Conservation (phyloP, 2,888 invertebrate genomes). For the Xestia sexstrigata region DNA sequence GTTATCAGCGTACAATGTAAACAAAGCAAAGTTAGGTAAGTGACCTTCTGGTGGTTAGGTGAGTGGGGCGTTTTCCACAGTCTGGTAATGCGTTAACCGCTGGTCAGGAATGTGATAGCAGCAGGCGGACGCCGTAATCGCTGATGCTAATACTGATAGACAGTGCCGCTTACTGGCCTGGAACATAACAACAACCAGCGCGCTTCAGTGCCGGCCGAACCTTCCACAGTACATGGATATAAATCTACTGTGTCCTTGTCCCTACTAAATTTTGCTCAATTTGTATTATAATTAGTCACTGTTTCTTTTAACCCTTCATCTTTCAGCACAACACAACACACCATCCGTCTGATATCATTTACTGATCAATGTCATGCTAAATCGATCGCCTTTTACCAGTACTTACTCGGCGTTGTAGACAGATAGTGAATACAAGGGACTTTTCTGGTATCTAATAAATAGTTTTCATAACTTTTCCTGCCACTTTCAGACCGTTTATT, state of each 20-base stretch:
- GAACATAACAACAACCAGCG: neutral
- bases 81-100: slow-evolving; percentile 26
- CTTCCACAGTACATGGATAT: neutral
- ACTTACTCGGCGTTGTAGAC: neutral
- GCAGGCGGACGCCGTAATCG: neutral
- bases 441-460: neutral
- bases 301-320: neutral
- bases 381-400: neutral
- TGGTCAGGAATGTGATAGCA: slow-evolving; percentile 8
- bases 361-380: neutral
- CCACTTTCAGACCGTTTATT: too few species aligned
- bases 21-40: slow-evolving; percentile 5
- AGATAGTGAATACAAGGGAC: neutral
- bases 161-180: neutral
- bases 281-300: neutral
- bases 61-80: neutral
- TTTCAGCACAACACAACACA: neutral
- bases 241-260: neutral
- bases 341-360: neutral
- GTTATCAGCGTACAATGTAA: neutral
- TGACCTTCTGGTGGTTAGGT: slow-evolving; percentile 4
- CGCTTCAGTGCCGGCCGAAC: slow-evolving; percentile 1
- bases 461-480: too few species aligned
- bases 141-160: slow-evolving; percentile 10
- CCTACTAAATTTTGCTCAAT: neutral